Base-by-base conservation (phyloP, 2,888 invertebrate species). In the Deladenus siricidicola region DNA sequence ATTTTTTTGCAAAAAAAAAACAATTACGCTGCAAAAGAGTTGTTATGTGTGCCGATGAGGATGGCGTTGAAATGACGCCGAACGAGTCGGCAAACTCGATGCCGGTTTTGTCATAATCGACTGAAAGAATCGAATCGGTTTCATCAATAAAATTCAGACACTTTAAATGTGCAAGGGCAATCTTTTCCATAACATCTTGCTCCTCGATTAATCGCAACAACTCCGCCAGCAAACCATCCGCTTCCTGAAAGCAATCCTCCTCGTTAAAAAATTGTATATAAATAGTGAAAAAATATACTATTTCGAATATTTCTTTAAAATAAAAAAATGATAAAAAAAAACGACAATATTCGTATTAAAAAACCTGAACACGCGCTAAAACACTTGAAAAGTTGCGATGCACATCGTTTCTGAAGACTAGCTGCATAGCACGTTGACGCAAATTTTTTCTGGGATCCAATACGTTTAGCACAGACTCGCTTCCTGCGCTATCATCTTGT, bases 141-240 rank as follows among this genome's bases (percentile, higher is more conserved):
- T 73, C 74, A 48, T 74, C 74, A 21, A 72, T 65, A 43, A 67
- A 66, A 42, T 64, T 61, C 26, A 71, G 58, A 48, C 70, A 74
- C 55, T 72, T 73, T 34, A 76, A 51, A 51, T 74, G 72, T 29
- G 67, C 68, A 19, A 69, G 66, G 23, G 73, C 69, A 4, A 70
- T 69, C 19, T 66, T 66, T 59, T 60, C 60, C n/a, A 57, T 21
- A 10, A 14, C 6, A 34, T 56, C 30, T 19, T 43, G 26, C 17
- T 45, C 19, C 43, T 60, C 60, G n/a, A 59, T 24, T n/a, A 30
- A 42, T 17, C n/a, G n/a, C 1, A 55, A 42, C 14, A 60, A 26
- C 48, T 59, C 60, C n/a, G 28, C 30, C 24, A 59, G 42, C 17
- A 60, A 3, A 17, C 24, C 4, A 4, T 60, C 60, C 24, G 56